A percentile compares a stretch with the other conserved stretches of the same genome.
phyloP scores from a whole-genome alignment of 2,113 vertebrate genomes.

The Potamarius usumacintae region DNA sequence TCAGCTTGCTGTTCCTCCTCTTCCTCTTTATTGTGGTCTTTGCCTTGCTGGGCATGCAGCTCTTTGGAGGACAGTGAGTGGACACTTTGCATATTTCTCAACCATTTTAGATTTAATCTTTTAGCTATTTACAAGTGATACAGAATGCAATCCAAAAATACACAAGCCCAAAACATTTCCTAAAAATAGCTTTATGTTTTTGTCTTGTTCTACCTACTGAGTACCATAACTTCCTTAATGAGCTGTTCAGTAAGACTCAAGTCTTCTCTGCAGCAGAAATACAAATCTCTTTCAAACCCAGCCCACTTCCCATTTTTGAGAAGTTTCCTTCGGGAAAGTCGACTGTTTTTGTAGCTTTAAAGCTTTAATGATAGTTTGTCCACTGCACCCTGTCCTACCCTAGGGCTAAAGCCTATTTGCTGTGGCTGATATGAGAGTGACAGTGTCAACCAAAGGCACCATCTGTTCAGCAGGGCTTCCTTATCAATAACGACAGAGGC shows the following conservation, averaged over 20 bases:
- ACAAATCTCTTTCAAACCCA: not conserved
- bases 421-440: slow-evolving; percentile 20
- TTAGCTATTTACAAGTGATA: not conserved
- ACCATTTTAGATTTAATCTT: not conserved
- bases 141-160: not conserved
- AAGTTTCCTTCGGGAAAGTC: not conserved
- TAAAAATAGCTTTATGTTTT: not conserved
- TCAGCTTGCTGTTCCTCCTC: slow-evolving; percentile 95
- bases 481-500: slow-evolving; percentile 33
- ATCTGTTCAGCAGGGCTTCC: slow-evolving; percentile 31
- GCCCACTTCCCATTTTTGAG: not conserved
- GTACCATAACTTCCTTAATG: not conserved
- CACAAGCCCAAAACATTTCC: not conserved
- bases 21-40: slow-evolving; percentile 99
- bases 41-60: slow-evolving; percentile 96
- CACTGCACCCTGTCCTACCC: not conserved
- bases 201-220: not conserved
- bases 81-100: not conserved
- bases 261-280: not conserved
- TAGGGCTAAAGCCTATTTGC: slow-evolving; percentile 16
- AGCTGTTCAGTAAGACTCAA: not conserved
- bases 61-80: slow-evolving; percentile 97
- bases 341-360: not conserved
- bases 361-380: slow-evolving; percentile 21
- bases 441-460: slow-evolving; percentile 42